phyloP scores from a whole-genome alignment of 2,113 vertebrate genomes.

The Anhinga rufa region DNA sequence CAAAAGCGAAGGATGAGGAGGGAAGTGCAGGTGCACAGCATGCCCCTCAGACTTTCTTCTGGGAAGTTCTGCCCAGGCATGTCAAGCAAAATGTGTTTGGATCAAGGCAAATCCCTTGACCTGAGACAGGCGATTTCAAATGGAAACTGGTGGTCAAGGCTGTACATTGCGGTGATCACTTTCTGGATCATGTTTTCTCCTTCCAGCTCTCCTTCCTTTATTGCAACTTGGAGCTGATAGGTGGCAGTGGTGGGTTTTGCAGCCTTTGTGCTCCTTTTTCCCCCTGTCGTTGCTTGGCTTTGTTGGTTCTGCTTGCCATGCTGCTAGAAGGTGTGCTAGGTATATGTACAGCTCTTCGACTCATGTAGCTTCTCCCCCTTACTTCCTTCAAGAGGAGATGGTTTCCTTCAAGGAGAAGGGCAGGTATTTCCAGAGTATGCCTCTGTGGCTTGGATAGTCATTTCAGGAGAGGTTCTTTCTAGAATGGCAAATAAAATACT shows the following conservation, averaged over 20 bases:
- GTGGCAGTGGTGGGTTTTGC: background rate
- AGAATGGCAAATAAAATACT: background rate
- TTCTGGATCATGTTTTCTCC: background rate
- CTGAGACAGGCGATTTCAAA: background rate
- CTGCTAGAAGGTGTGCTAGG: background rate
- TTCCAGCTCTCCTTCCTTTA: background rate
- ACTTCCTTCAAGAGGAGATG: background rate
- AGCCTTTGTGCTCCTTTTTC: background rate
- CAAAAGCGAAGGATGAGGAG: background rate
- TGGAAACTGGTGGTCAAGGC: background rate
- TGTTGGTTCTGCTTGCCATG: background rate
- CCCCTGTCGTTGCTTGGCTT: background rate
- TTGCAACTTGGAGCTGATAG: background rate
- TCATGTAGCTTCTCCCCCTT: background rate
- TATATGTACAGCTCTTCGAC: background rate
- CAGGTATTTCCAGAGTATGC: background rate
- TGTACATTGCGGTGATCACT: background rate
- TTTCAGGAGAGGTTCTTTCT: background rate
- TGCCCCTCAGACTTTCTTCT: background rate
- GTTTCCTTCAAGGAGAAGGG: background rate
- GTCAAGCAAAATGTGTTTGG: background rate
- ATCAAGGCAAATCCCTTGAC: background rate
- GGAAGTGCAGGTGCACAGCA: background rate
- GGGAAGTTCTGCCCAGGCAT: background rate
- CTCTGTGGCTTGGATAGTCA: background rate